phyloP scores from a whole-genome alignment of 2,113 vertebrate species.

The Podocnemis expansa region DNA sequence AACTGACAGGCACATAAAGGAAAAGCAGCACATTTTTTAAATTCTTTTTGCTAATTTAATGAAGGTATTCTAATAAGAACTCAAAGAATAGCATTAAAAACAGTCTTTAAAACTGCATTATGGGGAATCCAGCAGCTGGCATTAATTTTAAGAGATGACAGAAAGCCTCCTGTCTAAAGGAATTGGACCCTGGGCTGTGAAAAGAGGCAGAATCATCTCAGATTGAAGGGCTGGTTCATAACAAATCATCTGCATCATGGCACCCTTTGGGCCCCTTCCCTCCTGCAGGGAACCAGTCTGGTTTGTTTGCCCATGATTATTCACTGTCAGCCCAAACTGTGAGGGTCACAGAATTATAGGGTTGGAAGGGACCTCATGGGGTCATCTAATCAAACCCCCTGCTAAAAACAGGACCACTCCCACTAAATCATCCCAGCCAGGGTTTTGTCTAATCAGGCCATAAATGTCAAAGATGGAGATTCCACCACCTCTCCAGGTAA shows the following conservation, averaged over 20 bases:
- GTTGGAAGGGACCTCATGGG: too few species aligned
- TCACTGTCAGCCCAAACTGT: not conserved
- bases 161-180: accelerated
- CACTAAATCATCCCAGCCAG: too few species aligned
- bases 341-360: too few species aligned
- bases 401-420: too few species aligned
- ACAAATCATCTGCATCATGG: not conserved
- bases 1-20: not conserved
- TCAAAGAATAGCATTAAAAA: not conserved
- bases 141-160: not conserved
- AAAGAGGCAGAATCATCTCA: not conserved
- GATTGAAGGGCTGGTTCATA: too few species aligned
- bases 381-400: too few species aligned
- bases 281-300: not conserved
- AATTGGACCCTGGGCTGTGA: accelerated
- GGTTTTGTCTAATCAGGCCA: too few species aligned
- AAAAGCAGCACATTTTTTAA: not conserved
- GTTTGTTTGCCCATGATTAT: not conserved
- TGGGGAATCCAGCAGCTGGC: not conserved
- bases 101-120: not conserved
- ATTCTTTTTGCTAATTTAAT: too few species aligned
- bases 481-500: too few species aligned
- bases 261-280: not conserved
- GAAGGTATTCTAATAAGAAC: not conserved
- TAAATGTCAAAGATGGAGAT: too few species aligned